Evolutionary conservation across 1,140 invertebrate genomes (phyloP).

Genomic region (Drosophila aff.): DNA sequence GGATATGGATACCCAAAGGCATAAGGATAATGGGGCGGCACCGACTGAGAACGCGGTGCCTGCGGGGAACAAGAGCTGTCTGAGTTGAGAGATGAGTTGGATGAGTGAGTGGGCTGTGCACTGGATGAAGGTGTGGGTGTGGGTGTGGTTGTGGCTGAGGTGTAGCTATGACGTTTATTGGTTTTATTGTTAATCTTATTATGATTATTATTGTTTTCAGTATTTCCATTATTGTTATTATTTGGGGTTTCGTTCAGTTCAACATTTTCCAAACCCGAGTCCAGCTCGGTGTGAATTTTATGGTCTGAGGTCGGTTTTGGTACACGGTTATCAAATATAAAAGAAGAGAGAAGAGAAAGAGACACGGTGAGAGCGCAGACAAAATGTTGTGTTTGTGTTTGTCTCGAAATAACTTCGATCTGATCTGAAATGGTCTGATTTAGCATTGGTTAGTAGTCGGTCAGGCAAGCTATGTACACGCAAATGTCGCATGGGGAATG

Average conservation of each 20-base stretch:
- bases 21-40: conserved; percentile 76
- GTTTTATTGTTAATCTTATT: conserved; percentile 72
- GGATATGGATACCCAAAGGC: conserved; percentile 73
- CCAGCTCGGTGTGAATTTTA: conserved; percentile 82
- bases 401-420: conserved; percentile 20
- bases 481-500: conserved; percentile 32
- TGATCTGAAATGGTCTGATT: conserved; percentile 20
- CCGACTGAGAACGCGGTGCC: conserved; percentile 59
- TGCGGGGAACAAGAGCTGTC: conserved; percentile 64
- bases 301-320: conserved; percentile 79
- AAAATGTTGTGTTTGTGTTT: conserved; percentile 53
- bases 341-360: conserved; percentile 79
- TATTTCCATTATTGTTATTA: conserved; percentile 68
- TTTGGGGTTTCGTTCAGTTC: conserved; percentile 81
- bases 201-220: conserved; percentile 58
- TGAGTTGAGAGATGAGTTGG: conserved; percentile 74
- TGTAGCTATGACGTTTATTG: conserved; percentile 72
- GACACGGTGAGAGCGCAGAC: conserved; percentile 78
- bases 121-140: conserved; percentile 24
- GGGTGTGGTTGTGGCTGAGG: conserved; percentile 34
- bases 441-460: conserved; percentile 50
- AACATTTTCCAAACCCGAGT: conserved; percentile 82
- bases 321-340: conserved; percentile 81
- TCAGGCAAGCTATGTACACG: conserved; percentile 68
- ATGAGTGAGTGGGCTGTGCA: conserved; percentile 61